Conservation (phyloP, 2,113 vertebrate species). For the Pholis gunnellus region DNA sequence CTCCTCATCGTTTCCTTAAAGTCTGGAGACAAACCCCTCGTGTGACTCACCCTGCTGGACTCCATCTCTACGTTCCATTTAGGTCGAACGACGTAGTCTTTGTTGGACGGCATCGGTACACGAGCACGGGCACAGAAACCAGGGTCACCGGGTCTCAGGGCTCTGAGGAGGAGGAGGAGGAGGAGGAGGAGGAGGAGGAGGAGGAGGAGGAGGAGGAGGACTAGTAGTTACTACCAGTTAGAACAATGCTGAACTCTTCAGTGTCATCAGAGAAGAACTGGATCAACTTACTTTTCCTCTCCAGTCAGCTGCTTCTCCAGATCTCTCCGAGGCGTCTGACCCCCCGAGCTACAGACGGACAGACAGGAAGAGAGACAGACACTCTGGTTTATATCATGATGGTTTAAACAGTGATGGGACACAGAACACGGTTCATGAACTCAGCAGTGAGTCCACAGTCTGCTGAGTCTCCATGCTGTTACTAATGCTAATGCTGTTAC, state of each 20-base stretch:
- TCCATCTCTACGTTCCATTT: constrained; percentile 98
- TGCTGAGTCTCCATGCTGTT: neutral
- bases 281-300: constrained; percentile 92
- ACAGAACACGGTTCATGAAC: too few relatives aligned
- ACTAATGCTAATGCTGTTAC: too few relatives aligned
- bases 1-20: too few relatives aligned
- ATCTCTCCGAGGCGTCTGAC: constrained; percentile 96
- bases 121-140: constrained; percentile 96
- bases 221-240: neutral
- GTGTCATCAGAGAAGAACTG: neutral
- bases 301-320: constrained; percentile 98
- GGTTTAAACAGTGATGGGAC: too few relatives aligned
- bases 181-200: too few relatives aligned
- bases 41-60: constrained; percentile 89
- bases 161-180: constrained; percentile 77
- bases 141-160: constrained; percentile 94
- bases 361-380: neutral
- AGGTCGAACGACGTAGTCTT: constrained; percentile 97
- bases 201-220: too few relatives aligned
- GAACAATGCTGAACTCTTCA: too few relatives aligned
- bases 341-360: constrained; percentile 88
- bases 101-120: constrained; percentile 98
- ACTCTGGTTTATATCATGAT: too few relatives aligned
- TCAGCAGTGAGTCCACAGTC: too few relatives aligned
- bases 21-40: too few relatives aligned